Conservation (phyloP, 2,888 invertebrate genomes). For the Oscheius sp. region DNA sequence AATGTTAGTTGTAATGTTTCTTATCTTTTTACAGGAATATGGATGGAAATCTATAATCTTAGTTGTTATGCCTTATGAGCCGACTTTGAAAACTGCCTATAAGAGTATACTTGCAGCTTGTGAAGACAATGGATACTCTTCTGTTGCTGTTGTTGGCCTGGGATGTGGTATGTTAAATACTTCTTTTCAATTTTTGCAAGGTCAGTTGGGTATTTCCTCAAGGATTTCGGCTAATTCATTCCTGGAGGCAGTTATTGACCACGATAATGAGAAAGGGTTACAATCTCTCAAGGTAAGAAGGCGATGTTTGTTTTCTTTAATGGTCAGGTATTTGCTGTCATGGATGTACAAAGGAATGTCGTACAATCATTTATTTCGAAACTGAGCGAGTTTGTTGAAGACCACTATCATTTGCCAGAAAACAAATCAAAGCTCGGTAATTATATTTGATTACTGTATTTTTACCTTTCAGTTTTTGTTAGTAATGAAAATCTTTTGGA, state of each 20-base stretch:
- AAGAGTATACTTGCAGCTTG: background rate
- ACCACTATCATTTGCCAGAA: background rate
- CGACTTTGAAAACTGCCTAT: background rate
- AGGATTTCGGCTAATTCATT: background rate
- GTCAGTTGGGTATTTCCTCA: constrained; percentile 8
- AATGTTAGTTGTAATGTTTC: background rate
- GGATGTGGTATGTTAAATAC: constrained; percentile 3
- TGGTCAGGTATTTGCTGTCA: background rate
- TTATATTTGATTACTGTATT: background rate
- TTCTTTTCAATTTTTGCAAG: background rate
- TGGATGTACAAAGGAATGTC: background rate
- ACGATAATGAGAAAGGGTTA: background rate
- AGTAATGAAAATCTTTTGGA: constrained; percentile 2
- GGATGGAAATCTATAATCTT: constrained; percentile 2
- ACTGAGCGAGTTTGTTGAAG: background rate
- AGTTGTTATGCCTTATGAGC: background rate
- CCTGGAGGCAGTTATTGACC: constrained; percentile 2
- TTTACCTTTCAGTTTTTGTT: constrained; percentile 1
- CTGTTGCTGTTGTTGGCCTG: background rate
- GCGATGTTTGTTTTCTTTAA: background rate
- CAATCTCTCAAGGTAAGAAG: background rate
- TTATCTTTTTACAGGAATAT: background rate
- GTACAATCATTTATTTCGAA: background rate
- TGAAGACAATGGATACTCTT: background rate
- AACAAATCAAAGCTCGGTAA: constrained; percentile 1